Evolutionary conservation across 2,797 vertebrate species (phyloP), one percentile per base, ranked within the genome.

Genomic region (Falco naumanni): DNA sequence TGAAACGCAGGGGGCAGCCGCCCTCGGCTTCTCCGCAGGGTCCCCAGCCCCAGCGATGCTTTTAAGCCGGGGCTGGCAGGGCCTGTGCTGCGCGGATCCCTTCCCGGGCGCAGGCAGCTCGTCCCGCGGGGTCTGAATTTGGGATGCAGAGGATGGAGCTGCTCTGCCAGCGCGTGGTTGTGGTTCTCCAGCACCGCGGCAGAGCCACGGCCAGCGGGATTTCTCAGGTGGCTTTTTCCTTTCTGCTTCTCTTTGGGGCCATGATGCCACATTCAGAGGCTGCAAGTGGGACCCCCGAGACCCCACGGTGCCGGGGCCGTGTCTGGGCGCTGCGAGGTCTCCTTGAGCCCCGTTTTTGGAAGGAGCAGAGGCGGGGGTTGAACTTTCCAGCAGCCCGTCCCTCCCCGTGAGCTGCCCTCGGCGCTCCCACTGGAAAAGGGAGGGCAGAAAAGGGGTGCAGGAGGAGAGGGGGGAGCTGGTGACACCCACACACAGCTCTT

Each of bases 121-220:
- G 7, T 76, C 86, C 78, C 16, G 1, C 5, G 3, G 41, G 39
- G 14, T 11, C 79, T 2, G 9, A 5, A 16, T 41, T n/a, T 1
- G 2, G 15, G 74, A 10, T 7, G 72, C 14, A 1, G 3, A 50
- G 84, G 56, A 13, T 14, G 59, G 54, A 79, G 33, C 47, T 1
- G 26, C 77, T 39, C 63, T 18, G 45, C 48, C 17, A 2, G 18
- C 2, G 4, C 48, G 2, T 0, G 0, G 0, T 2, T 2, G 2
- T 9, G 45, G 11, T 9, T 51, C 60, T 47, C 39, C 1, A 7
- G 41, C 25, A 33, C 15, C 2, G 29, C 3, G 3, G 13, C 0
- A 9, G 81, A 63, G 26, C 47, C 1, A 10, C 3, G 4, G 20
- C 2, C 3, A 63, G 70, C 4, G 3, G 80, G 43, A 10, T 19